phyloP scores from a whole-genome alignment of 2,113 vertebrate genomes.

The Caranx melampygus region DNA sequence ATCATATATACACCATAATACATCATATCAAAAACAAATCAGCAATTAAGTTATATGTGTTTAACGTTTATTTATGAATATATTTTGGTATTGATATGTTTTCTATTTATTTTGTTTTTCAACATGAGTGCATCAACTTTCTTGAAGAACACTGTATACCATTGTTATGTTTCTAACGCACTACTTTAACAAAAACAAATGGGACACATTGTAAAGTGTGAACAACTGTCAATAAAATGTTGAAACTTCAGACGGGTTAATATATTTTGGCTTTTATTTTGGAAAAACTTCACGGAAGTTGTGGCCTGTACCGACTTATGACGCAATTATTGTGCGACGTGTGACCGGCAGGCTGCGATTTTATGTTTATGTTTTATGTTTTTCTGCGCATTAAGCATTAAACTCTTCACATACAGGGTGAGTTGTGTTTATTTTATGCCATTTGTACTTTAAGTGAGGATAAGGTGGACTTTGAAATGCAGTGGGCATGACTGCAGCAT shows the following conservation, averaged over 20 bases:
- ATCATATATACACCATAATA: no score
- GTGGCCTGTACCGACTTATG: background rate
- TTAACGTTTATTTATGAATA: background rate
- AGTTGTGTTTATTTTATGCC: background rate
- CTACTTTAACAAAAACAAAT: background rate
- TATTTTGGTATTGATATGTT: background rate
- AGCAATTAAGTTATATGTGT: background rate
- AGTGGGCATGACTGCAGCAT: background rate
- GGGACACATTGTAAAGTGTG: background rate
- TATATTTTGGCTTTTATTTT: constrained; percentile 6
- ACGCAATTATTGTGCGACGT: constrained; percentile 57
- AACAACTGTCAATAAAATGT: constrained; percentile 26
- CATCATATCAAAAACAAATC: no score
- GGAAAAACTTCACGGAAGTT: constrained; percentile 29
- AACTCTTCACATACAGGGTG: background rate
- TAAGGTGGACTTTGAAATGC: background rate
- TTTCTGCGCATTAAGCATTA: background rate
- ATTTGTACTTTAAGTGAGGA: no score
- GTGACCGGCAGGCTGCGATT: background rate
- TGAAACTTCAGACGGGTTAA: background rate
- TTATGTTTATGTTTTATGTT: background rate
- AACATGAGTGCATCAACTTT: background rate
- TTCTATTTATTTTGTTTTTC: background rate
- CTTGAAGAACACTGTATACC: background rate
- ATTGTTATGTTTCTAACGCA: background rate